Evolutionary conservation across 53 echinoderm and acorn worm species (phyloP).

Genomic region (Paracentrotus lividus): DNA sequence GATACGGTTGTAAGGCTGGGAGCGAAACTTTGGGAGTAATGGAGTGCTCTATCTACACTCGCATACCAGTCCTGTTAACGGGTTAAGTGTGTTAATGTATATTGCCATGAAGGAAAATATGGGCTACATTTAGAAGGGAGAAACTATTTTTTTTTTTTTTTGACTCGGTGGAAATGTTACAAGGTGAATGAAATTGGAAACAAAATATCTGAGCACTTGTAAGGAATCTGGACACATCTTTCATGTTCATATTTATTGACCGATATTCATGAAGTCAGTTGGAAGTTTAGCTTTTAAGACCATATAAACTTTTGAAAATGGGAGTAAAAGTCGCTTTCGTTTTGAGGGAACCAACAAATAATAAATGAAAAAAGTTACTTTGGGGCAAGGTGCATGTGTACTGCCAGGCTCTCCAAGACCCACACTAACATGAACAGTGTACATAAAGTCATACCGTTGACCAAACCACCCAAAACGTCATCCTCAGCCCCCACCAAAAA

Average conservation of each 20-base stretch:
- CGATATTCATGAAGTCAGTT: not conserved
- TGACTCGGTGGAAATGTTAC: not conserved
- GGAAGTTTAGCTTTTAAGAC: no score
- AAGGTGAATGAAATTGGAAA: no score
- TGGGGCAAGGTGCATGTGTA: no score
- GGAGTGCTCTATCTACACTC: constrained; percentile 46
- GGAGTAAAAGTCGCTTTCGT: no score
- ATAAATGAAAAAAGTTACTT: no score
- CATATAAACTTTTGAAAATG: no score
- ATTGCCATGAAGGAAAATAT: not conserved
- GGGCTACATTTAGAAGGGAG: constrained; percentile 81
- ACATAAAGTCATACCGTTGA: constrained; percentile 12
- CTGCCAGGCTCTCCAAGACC: no score
- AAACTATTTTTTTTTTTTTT: not conserved
- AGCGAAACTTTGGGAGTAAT: constrained; percentile 49
- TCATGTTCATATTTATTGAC: not conserved
- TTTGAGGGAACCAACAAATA: no score
- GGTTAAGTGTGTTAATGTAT: constrained; percentile 59
- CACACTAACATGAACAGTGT: no score
- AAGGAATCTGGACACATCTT: not conserved
- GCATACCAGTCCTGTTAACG: not conserved
- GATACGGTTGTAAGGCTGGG: constrained; percentile 53
- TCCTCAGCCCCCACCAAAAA: not conserved
- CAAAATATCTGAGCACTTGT: not conserved
- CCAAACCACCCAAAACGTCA: constrained; percentile 5